Evolutionary conservation across 1,140 invertebrate genomes (phyloP).

Genomic region (Oedothorax gibbosus): DNA sequence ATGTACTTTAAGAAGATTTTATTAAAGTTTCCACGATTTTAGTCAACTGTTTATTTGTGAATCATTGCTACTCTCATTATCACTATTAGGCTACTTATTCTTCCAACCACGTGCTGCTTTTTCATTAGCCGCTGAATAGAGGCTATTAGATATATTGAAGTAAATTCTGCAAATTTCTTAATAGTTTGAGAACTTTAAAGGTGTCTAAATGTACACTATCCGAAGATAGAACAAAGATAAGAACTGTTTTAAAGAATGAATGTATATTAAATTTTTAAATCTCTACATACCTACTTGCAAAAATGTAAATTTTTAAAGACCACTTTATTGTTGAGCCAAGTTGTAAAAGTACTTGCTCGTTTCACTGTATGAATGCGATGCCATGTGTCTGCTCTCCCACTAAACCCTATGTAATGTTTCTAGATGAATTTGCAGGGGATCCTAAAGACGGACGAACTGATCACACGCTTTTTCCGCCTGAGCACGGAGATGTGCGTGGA

Average conservation of each 20-base stretch:
- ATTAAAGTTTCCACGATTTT: no score
- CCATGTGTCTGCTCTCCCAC: background rate
- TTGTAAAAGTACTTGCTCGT: no score
- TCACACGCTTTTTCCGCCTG: conserved; percentile 96
- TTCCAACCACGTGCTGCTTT: no score
- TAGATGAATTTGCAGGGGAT: conserved; percentile 98
- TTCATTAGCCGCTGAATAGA: no score
- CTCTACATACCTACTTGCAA: background rate
- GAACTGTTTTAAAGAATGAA: background rate
- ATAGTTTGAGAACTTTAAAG: background rate
- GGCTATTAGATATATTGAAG: background rate
- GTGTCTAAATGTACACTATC: background rate
- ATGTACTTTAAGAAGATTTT: no score
- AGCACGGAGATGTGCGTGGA: conserved; percentile 98
- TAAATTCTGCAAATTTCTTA: background rate
- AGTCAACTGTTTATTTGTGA: no score
- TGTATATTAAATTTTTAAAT: background rate
- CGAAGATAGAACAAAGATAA: background rate
- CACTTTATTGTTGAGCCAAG: background rate
- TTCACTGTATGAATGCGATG: background rate
- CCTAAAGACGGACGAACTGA: conserved; percentile 96
- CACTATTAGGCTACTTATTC: no score
- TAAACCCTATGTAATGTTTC: conserved; percentile 61
- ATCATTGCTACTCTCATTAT: no score
- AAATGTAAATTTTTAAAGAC: background rate